These are phyloP conservation scores for Microctonus aethiopoides DNA, from an alignment of 2,888 invertebrate species.

Conservation along the genomic window DNA sequence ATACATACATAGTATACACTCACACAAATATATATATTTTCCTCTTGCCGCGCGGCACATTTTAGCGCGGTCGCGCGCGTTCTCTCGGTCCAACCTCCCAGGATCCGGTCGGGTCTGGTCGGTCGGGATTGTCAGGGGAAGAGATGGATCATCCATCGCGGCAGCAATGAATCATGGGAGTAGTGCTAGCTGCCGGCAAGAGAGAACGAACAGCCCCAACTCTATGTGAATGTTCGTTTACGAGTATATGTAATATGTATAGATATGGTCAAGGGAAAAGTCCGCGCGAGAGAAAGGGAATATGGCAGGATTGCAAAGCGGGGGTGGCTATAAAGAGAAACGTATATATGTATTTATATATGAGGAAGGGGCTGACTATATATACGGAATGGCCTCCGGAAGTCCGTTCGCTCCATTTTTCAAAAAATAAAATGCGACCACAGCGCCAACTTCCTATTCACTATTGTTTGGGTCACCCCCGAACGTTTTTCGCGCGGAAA, in stretches of 20 bases:
- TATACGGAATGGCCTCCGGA: conserved; percentile 57
- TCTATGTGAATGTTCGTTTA: conserved; percentile 17
- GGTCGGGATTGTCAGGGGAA: conserved; percentile 53
- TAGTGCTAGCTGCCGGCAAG: conserved; percentile 55
- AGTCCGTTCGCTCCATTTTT: conserved; percentile 64
- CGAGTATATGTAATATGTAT: conserved; percentile 67
- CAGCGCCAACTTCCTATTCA: conserved; percentile 50
- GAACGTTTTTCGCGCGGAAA: conserved; percentile 12
- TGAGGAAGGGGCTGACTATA: conserved; percentile 30
- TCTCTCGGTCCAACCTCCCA: conserved; percentile 30
- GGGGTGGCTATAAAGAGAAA: conserved; percentile 64
- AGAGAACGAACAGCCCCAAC: conserved; percentile 44
- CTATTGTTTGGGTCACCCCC: conserved; percentile 55
- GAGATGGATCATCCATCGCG: conserved; percentile 67
- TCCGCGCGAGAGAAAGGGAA: conserved; percentile 65
- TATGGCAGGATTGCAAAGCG: conserved; percentile 44
- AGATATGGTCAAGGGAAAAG: conserved; percentile 71
- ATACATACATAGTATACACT: conserved; percentile 42
- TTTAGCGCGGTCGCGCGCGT: conserved; percentile 35
- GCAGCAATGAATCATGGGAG: conserved; percentile 66
- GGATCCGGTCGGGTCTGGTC: conserved; percentile 43
- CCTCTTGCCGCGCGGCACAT: conserved; percentile 32
- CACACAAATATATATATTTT: not conserved
- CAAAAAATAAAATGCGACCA: conserved; percentile 62
- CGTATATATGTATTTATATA: conserved; percentile 19